Evolutionary conservation across 2,888 invertebrate species (phyloP), one percentile per base, ranked within the genome.

Genomic region (Hydraecia micacea): DNA sequence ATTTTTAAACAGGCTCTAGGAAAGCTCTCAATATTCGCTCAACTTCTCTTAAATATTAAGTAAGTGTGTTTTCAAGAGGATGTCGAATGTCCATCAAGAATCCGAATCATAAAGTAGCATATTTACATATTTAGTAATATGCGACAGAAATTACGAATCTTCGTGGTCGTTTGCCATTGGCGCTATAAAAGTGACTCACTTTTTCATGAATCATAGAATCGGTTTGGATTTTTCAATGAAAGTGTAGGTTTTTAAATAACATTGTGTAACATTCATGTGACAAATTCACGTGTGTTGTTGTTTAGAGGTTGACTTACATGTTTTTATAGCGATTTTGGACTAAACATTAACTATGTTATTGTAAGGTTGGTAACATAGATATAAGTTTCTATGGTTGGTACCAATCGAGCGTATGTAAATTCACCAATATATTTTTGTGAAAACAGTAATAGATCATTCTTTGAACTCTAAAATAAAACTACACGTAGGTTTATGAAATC

Each of bases 191-290:
- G 11, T 79, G 52, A 63, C 25, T 63, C 32, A 79, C 2, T 11
- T 15, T 79, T 5, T 68, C 2, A 62, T 62, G 49, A 62, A 36
- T 78, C 66, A 78, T 32, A 28, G n/a, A 25, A 18, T 2, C 2
- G 25, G 42, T 21, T 28, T 25, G 9, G 25, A 32, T 32, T 32
- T 75, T 75, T 39, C 39, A 18, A 15, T 63, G 3, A 63, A 25
- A 36, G 32, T 15, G 7, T 39, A 39, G 1, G 32, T n/a, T 71
- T n/a, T 78, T 69, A 13, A 52, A 46, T 79, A 42, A 55, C 11
- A 28, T 55, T 42, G 62, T 7, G 79, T 42, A 52, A 63, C 3
- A 63, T n/a, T n/a, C 21, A 67, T 52, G 21, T 78, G 62, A 21
- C 7, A 18, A 9, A 46, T 21, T 28, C 18, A 60, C n/a, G 25